These are phyloP conservation scores for Discoglossus pictus DNA, from an alignment of 2,797 vertebrate genomes.

Conservation along the genomic window DNA sequence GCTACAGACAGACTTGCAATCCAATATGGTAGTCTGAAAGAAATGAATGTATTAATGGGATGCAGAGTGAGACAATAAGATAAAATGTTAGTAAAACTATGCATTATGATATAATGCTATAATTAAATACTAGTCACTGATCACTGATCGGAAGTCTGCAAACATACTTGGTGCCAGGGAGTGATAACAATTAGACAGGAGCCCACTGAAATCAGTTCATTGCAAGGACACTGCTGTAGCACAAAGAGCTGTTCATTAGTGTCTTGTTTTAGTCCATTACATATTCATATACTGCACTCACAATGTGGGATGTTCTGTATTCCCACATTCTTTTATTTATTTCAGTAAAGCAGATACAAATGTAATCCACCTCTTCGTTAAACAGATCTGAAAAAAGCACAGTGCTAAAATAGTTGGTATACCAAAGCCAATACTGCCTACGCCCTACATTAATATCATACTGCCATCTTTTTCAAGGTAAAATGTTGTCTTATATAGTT, in stretches of 20 bases:
- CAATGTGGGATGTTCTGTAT: slow-evolving; percentile 41
- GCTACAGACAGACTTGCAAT: no score
- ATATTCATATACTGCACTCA: slow-evolving; percentile 33
- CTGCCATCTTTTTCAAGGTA: slow-evolving; percentile 10
- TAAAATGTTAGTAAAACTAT: no score
- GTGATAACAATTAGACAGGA: slow-evolving; percentile 26
- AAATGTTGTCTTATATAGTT: background rate
- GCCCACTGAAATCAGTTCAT: slow-evolving; percentile 38
- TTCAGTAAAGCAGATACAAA: slow-evolving; percentile 34
- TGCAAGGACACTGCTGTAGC: slow-evolving; percentile 28
- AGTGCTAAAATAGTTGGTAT: slow-evolving; percentile 4
- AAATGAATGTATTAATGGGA: no score
- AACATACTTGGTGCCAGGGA: background rate
- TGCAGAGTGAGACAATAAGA: no score
- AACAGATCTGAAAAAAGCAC: slow-evolving; percentile 8
- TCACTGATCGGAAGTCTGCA: slow-evolving; percentile 13
- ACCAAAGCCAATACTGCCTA: slow-evolving; percentile 13
- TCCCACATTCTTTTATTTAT: slow-evolving; percentile 46
- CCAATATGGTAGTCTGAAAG: no score
- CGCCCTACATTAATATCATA: slow-evolving; percentile 20
- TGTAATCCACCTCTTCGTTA: slow-evolving; percentile 45
- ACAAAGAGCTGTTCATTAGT: slow-evolving; percentile 40
- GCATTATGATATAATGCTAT: no score
- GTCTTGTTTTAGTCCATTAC: slow-evolving; percentile 18
- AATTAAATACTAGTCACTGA: no score